Percentiles rank a stretch among this genome's conserved stretches.
phyloP scores from a whole-genome alignment of 2,888 invertebrate species.

The Pristionchus mayeri region DNA sequence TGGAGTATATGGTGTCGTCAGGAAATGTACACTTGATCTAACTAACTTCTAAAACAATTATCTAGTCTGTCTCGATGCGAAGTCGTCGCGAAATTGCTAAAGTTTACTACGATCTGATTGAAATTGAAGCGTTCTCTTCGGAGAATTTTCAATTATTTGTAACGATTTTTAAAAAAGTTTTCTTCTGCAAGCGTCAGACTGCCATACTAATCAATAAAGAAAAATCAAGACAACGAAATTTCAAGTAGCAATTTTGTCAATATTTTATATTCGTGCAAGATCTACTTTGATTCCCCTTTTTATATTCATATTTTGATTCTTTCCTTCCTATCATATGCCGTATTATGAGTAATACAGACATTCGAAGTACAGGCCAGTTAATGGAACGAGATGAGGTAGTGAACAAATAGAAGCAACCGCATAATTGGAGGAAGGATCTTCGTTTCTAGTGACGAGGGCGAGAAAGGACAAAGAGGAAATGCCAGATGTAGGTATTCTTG shows the following conservation, averaged over 20 bases:
- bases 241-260: background rate
- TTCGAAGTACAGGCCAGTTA: background rate
- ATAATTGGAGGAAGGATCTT: conserved; percentile 9
- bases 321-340: too few relatives aligned
- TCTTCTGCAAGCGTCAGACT: conserved; percentile 1
- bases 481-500: background rate
- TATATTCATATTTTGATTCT: conserved; percentile 5
- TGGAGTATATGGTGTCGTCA: too few relatives aligned
- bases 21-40: too few relatives aligned
- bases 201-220: background rate
- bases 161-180: too few relatives aligned
- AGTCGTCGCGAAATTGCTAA: too few relatives aligned
- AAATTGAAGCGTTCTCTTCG: too few relatives aligned
- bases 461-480: too few relatives aligned
- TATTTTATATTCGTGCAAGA: background rate
- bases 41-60: too few relatives aligned
- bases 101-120: too few relatives aligned
- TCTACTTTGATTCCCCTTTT: background rate
- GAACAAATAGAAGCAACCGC: background rate
- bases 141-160: too few relatives aligned
- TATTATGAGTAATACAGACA: too few relatives aligned
- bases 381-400: background rate
- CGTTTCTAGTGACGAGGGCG: background rate
- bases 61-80: too few relatives aligned
- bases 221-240: background rate